Conservation (phyloP, 2,113 vertebrate species). For the Erpornis zantholeuca region DNA sequence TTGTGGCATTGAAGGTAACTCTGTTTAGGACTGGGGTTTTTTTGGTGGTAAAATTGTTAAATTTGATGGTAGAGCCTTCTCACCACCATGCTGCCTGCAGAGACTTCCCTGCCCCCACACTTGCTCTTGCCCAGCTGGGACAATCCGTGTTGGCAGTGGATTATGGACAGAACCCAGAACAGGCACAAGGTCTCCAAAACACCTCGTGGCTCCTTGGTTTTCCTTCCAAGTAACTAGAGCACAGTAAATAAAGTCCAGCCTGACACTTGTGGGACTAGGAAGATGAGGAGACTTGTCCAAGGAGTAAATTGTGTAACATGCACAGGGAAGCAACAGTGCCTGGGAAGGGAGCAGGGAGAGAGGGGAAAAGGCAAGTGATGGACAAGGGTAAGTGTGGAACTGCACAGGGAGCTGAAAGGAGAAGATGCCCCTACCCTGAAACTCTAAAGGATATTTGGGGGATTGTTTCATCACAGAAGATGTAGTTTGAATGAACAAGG, state of each 20-base stretch:
- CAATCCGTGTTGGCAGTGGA: accelerated
- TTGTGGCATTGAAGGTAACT: background rate
- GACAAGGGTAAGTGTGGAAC: background rate
- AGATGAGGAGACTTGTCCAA: background rate
- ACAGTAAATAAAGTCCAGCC: background rate
- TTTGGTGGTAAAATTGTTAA: background rate
- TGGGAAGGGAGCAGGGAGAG: background rate
- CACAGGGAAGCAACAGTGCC: background rate
- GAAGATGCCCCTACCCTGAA: background rate
- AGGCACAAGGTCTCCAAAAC: background rate
- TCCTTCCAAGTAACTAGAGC: background rate
- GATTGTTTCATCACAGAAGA: background rate
- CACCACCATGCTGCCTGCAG: background rate
- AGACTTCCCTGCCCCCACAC: background rate
- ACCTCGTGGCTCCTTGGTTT: background rate
- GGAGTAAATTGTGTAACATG: background rate
- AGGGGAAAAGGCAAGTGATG: background rate
- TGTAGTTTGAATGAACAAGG: background rate
- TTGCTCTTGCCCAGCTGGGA: background rate
- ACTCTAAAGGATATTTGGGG: background rate
- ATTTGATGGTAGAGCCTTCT: background rate
- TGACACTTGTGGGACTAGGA: background rate
- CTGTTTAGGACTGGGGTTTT: background rate
- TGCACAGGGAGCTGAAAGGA: background rate
- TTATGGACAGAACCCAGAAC: background rate